Percentiles rank a stretch among this genome's conserved stretches.
Conservation (phyloP, 2,113 vertebrate genomes). For the Vidua chalybeata region DNA sequence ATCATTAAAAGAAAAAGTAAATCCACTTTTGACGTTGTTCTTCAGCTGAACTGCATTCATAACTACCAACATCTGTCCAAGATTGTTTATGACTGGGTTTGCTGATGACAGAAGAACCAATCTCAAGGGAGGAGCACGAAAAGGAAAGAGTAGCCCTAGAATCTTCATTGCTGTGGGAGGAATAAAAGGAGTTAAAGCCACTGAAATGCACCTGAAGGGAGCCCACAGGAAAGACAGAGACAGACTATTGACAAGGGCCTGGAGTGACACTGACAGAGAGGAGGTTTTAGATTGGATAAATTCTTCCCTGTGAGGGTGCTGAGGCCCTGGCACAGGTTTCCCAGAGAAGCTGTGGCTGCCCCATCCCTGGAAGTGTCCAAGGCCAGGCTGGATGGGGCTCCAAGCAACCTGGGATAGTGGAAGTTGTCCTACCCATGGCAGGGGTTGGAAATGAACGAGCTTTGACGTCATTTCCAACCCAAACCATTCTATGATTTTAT, state of each 20-base stretch:
- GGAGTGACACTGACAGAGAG: not conserved
- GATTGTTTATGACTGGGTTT: not conserved
- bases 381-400: not conserved
- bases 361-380: not conserved
- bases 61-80: not conserved
- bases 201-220: not conserved
- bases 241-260: not conserved
- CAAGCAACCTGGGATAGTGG: not conserved
- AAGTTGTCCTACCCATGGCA: not conserved
- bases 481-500: not conserved
- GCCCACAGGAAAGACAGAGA: not conserved
- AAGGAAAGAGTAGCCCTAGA: not conserved
- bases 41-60: not conserved
- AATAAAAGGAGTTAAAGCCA: not conserved
- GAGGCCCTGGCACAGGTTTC: not conserved
- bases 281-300: accelerated
- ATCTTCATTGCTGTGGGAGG: not conserved
- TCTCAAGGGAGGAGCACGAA: not conserved
- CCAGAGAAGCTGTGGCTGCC: not conserved
- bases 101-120: not conserved
- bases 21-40: not conserved
- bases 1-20: not conserved
- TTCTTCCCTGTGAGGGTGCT: accelerated
- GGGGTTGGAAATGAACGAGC: not conserved
- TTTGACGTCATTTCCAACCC: not conserved